Base-by-base conservation (phyloP, 2,797 vertebrate genomes). In the Pangasius krempfi region DNA sequence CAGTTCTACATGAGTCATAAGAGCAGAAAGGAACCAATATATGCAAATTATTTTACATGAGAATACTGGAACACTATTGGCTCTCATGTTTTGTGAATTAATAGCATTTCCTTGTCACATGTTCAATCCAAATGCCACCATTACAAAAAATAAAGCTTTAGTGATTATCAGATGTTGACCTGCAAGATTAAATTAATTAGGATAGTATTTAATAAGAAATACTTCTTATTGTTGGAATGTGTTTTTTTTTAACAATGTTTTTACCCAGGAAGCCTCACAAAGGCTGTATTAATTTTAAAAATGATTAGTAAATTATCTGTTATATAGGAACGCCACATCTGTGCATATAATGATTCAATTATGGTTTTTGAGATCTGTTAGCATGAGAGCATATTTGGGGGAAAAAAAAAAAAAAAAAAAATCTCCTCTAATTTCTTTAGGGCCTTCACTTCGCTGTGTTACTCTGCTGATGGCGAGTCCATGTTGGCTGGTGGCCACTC, bases 391-490 rank as follows among this genome's bases (percentile, higher is more conserved):
- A 37, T 37, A 40, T 58, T 37, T 82, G 50, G 37, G 37, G 2
- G 2, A 2, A 37, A 37, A 37, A 37, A 37, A 37, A 37, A 37
- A 52, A 6, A 25, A 44, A 73, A 44, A 14, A 64, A 2, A 37
- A 0, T 1, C 5, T 40, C 22, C 3, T 85, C 4, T 40, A 76
- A 88, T 87, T 72, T 68, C 5, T 87, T 18, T 90, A 99, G 99
- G 92, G 97, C 98, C 18, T 99, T 99, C 91, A 98, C 97, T 0
- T 95, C 97, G 0, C 92, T 99, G 76, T 99, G 99, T 93, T 99
- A 99, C 93, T 98, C 99, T 0, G 99, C 99, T 0, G 98, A 99
- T 1, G 99, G 99, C 1, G 96, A 97, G 81, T 97, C 96, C 0
- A 82, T 99, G 81, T 91, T 99, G 93, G 98, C 97, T 0, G 99